Percentiles rank a stretch among this genome's conserved stretches.
Evolutionary conservation across 2,888 invertebrate genomes (phyloP).

Genomic region (Drosophila niveifrons): DNA sequence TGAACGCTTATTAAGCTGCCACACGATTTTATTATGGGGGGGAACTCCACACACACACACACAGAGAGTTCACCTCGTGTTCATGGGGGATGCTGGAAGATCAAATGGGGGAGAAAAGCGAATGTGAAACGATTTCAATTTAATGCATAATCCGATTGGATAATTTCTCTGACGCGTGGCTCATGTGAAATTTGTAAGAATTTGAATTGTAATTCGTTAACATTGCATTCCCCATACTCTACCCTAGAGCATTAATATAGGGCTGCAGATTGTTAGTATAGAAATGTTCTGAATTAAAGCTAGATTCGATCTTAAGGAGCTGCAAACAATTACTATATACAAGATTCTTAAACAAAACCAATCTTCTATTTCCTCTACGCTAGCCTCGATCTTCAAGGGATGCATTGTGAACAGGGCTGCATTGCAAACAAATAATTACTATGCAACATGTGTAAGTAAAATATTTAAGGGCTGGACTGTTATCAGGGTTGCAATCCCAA

Average conservation of each 20-base stretch:
- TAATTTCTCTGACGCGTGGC: conserved; percentile 33
- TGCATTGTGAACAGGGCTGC: too few species aligned
- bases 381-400: too few species aligned
- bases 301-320: too few species aligned
- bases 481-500: too few species aligned
- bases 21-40: neutral
- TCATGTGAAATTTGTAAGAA: conserved; percentile 7
- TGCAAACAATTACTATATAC: too few species aligned
- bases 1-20: neutral
- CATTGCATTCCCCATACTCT: neutral
- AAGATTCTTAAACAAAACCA: too few species aligned
- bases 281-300: too few species aligned
- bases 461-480: too few species aligned
- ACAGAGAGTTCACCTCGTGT: conserved; percentile 8
- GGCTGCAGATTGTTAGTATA: too few species aligned
- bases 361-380: too few species aligned
- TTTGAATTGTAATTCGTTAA: neutral
- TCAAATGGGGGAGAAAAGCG: neutral
- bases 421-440: too few species aligned
- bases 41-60: conserved; percentile 6
- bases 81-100: conserved; percentile 23
- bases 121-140: conserved; percentile 12
- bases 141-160: conserved; percentile 22
- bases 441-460: too few species aligned
- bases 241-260: accelerated